Base-by-base conservation (phyloP, 2,113 vertebrate species). In the Ariopsis seemanni region DNA sequence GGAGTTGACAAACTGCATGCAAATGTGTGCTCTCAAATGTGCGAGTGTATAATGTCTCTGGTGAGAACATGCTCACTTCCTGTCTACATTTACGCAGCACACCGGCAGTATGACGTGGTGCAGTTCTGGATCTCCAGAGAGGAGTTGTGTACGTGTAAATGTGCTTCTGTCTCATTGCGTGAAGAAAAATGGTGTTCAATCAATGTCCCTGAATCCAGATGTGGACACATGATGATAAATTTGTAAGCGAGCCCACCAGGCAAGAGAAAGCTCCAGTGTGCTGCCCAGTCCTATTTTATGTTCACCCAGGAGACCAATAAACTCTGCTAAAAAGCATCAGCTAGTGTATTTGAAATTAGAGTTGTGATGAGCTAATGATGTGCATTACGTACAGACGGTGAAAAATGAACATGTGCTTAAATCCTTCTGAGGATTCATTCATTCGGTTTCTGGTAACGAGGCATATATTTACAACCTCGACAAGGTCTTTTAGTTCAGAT, bases 1-100 rank as follows among this genome's bases (percentile, higher is more conserved):
- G 20, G 25, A 74, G 83, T 15, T 10, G 27, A 5, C 7, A 2
- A 27, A 67, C 83, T 58, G 42, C 50, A 81, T 85, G 83, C 82
- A 85, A 85, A 81, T 74, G 67, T 67, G 53, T 15, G 53, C 60
- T 20, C 55, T 63, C 57, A 55, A 25, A 63, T 69, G 81, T 67
- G 14, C 2, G 14, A 11, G 50, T 14, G 30, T 84, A 63, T 85
- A 53, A 60, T 48, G 30, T 67, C 53, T 48, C 3, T 65, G 11
- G 55, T 63, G 18, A 57, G 27, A 72, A 83, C 57, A 86, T 25
- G 18, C 20, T 75, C 1, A 7, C 20, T 62, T 67, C 20, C 25
- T 14, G 65, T 58, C 14, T 18, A 74, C 74, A 17, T 27, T 72
- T 60, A 74, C 79, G 25, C 18, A 79, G 34, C 27, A 48, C n/a